Evolutionary conservation across 2,113 vertebrate species (phyloP), one percentile per base, ranked within the genome.

Genomic region (Pseudonaja textilis): DNA sequence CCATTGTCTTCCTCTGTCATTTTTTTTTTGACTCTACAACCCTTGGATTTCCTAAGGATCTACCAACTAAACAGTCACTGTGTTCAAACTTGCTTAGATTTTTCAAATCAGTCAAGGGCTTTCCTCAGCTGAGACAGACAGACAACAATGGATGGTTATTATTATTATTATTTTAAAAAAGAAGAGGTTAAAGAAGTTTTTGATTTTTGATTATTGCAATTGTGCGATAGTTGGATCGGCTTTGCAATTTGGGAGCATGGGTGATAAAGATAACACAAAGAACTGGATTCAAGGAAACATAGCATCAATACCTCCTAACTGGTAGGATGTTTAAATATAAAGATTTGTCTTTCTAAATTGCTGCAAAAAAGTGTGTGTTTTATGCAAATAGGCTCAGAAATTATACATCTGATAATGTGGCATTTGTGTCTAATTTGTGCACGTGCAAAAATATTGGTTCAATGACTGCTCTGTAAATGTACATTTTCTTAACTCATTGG

Each of bases 141-240:
- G 97, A 93, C 93, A 96, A 94, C 97, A 98, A 97, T 96, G 96
- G 97, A 96, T 95, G 95, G 95, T 96, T 97, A 96, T 96, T 96
- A 50, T 47, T 47, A 47, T 50, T 52, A 52, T 52, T 52, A 3
- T 52, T 52, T 96, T 96, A 96, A 97, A 96, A 96, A 97, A 95
- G 9, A 20, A 11, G 18, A 96, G 87, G 93, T 94, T 96, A 95
- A 96, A 96, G 96, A 96, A 97, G 95, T 92, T 95, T 90, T 97
- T 97, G 96, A 97, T 50, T 50, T 50, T 50, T 50, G 47, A 10
- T 50, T 50, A 50, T 97, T 97, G 96, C 95, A 96, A 97, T 97
- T 97, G 96, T 95, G 96, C 95, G 96, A 94, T 95, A 97, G 96
- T 97, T 97, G 96, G 74, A 95, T 94, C 25, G 92, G 95, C 95